phyloP scores from a whole-genome alignment of 2,888 invertebrate genomes.

The Falcaria lacertinaria region DNA sequence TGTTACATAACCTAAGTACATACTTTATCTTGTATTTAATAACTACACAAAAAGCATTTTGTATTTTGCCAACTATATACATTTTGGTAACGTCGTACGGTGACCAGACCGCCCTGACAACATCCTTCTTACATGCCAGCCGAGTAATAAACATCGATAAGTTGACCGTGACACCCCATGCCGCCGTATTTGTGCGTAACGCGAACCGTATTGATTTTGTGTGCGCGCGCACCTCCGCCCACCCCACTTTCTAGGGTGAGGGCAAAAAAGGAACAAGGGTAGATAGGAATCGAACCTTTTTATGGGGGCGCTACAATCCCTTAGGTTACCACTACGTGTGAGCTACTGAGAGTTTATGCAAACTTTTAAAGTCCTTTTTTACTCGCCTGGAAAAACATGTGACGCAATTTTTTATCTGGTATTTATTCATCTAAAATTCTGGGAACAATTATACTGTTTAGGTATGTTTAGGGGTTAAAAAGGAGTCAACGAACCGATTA shows the following conservation, averaged over 20 bases:
- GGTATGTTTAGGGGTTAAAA: too few relatives aligned
- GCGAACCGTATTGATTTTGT: constrained; percentile 72
- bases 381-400: constrained; percentile 19
- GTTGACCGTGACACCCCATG: constrained; percentile 64
- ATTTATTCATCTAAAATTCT: too few relatives aligned
- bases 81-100: not conserved
- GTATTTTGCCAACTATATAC: too few relatives aligned
- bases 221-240: constrained; percentile 67
- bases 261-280: constrained; percentile 62
- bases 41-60: too few relatives aligned
- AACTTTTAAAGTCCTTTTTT: constrained; percentile 25
- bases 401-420: not conserved
- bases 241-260: constrained; percentile 24
- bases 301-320: constrained; percentile 65
- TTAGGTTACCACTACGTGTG: constrained; percentile 65
- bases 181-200: constrained; percentile 71
- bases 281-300: constrained; percentile 74
- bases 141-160: constrained; percentile 48
- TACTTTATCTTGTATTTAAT: too few relatives aligned
- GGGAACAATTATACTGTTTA: too few relatives aligned
- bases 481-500: too few relatives aligned
- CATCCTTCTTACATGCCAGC: not conserved
- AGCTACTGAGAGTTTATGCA: constrained; percentile 37
- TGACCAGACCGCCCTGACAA: constrained; percentile 7
- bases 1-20: too few relatives aligned